Base-by-base conservation (phyloP, 2,113 vertebrate species). In the Myiopsitta monachus region DNA sequence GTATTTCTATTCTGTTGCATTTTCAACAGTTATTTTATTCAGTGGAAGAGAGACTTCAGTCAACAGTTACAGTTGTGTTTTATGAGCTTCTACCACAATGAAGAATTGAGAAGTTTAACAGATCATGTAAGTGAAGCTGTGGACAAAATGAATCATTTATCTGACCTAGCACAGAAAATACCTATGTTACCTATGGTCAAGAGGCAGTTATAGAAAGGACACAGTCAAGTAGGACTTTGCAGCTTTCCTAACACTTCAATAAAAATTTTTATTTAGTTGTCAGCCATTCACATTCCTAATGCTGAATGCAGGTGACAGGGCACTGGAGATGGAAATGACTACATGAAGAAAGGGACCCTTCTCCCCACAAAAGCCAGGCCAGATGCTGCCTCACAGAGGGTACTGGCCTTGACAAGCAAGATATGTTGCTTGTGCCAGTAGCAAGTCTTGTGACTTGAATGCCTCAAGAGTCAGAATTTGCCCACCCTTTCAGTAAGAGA, bases 241-340 rank as follows among this genome's bases (percentile, higher is more conserved):
- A 74, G 7, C 18, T 90, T 78, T 82, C 23, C 8, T 21, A n/a
- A 52, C 14, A 43, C 41, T 52, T 54, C 52, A 9, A 31, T 41
- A 54, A 47, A 55, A 27, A 23, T 30, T 88, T 96, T 44, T 54
- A 27, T 59, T 59, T 83, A 13, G 1, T n/a, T 68, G 43, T 78
- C 27, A 73, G 16, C 21, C 39, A 23, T 59, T 59, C 14, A 21
- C 15, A 33, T 72, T 68, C 27, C 26, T 52, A 30, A 15, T 61
- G 27, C 36, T 84, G 55, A 64, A 75, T 9, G 30, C 18, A 30
- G 7, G 46, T 88, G 22, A 3, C 2, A 43, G n/a, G 38, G 54
- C 19, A 8, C 13, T 0, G 0, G 18, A 51, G 28, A 33, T 46
- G 17, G 26, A 18, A 74, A 51, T 1, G 3, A 38, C 11, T 75